A percentile compares a stretch with the other conserved stretches of the same genome.
phyloP scores from a whole-genome alignment of 2,113 vertebrate genomes.

The Platysternon megacephalum region DNA sequence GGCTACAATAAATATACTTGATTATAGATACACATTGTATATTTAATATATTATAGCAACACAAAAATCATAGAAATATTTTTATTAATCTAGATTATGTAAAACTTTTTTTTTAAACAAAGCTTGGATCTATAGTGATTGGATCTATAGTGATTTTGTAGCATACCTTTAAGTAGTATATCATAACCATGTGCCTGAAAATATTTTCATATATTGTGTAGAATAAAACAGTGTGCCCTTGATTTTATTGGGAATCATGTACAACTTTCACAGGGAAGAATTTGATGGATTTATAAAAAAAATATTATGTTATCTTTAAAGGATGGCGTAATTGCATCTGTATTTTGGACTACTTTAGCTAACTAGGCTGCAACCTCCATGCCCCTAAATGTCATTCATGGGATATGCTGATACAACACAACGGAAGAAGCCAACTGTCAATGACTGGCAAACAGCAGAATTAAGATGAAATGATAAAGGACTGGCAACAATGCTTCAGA shows the following conservation, averaged over 20 bases:
- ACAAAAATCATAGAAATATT: not conserved
- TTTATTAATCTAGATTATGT: not conserved
- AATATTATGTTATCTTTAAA: not conserved
- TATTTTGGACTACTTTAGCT: slow-evolving; percentile 1
- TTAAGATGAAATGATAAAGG: slow-evolving; percentile 51
- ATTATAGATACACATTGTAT: not conserved
- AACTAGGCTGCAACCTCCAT: not conserved
- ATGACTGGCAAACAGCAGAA: not conserved
- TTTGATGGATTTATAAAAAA: not conserved
- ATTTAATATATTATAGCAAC: not conserved
- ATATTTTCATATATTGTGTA: not conserved
- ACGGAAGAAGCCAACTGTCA: slow-evolving; percentile 15
- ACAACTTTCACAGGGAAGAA: not conserved
- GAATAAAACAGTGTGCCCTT: not conserved
- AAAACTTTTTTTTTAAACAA: not conserved
- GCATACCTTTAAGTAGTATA: not conserved
- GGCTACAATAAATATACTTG: not conserved
- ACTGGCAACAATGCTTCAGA: slow-evolving; percentile 23
- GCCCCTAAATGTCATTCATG: slow-evolving; percentile 31
- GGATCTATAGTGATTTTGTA: not conserved
- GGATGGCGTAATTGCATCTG: not conserved
- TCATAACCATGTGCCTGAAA: not conserved
- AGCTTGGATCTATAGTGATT: not conserved
- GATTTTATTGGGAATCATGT: not conserved
- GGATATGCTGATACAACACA: slow-evolving; percentile 50